These are phyloP conservation scores for Prionace glauca DNA, from an alignment of 2,797 vertebrate species.

Conservation along the genomic window DNA sequence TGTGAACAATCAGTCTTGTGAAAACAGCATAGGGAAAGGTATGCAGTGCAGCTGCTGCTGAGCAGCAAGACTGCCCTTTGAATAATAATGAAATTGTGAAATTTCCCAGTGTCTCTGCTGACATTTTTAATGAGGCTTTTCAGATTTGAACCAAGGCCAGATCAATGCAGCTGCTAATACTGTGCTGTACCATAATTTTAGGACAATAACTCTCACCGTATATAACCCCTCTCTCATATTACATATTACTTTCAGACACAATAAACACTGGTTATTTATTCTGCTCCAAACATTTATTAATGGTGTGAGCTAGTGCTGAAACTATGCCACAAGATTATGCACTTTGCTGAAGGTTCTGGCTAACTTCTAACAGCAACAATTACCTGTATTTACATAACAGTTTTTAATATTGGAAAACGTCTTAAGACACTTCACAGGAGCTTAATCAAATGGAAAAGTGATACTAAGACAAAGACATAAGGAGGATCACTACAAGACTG, in stretches of 20 bases:
- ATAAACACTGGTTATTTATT: not conserved
- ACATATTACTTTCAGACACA: not conserved
- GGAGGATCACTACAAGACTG: too few relatives aligned
- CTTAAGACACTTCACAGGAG: not conserved
- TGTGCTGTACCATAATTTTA: not conserved
- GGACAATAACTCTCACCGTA: not conserved
- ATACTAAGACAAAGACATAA: not conserved
- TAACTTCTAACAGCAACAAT: not conserved
- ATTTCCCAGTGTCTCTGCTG: not conserved
- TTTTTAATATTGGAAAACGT: not conserved
- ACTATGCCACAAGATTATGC: not conserved
- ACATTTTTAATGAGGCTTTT: conserved; percentile 3
- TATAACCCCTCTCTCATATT: not conserved
- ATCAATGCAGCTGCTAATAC: not conserved
- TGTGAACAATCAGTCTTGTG: conserved; percentile 11
- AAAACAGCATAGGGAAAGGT: not conserved
- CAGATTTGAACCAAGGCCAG: not conserved
- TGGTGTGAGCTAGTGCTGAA: not conserved
- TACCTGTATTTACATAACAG: not conserved
- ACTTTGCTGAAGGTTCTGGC: not conserved
- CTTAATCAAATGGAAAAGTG: not conserved
- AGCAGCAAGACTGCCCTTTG: not conserved
- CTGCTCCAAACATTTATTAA: not conserved
- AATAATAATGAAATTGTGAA: conserved; percentile 25
- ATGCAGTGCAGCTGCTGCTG: not conserved